These are phyloP conservation scores for Aphrophora alni DNA, from an alignment of 2,888 invertebrate species.

Conservation along the genomic window DNA sequence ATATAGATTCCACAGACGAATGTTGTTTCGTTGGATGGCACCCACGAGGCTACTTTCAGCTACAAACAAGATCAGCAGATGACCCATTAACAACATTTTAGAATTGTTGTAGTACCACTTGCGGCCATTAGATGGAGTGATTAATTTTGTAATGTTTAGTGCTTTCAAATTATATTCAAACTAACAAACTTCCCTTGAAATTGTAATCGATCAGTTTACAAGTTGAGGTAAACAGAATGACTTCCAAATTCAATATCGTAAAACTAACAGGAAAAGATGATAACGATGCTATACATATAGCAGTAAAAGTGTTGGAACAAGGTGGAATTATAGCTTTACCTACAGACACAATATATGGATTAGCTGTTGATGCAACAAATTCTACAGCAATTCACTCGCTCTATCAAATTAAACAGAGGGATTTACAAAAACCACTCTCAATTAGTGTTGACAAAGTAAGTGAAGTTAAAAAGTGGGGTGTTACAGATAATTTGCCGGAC, in stretches of 20 bases:
- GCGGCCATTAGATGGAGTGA: slow-evolving; percentile 96
- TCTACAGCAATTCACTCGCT: slow-evolving; percentile 76
- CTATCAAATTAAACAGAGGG: slow-evolving; percentile 86
- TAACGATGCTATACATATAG: slow-evolving; percentile 57
- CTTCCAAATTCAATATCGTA: neutral
- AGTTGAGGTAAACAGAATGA: neutral
- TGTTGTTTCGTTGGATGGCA: slow-evolving; percentile 93
- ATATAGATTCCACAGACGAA: slow-evolving; percentile 95
- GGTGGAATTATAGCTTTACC: slow-evolving; percentile 86
- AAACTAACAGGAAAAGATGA: neutral
- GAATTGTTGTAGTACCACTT: slow-evolving; percentile 89
- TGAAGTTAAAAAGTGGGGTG: slow-evolving; percentile 80
- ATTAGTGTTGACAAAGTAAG: slow-evolving; percentile 82
- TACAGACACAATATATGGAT: slow-evolving; percentile 97
- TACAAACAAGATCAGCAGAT: slow-evolving; percentile 98
- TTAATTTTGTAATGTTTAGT: slow-evolving; percentile 54
- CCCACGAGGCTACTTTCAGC: slow-evolving; percentile 91
- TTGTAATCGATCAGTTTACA: neutral
- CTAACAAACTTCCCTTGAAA: neutral
- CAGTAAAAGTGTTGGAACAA: slow-evolving; percentile 60
- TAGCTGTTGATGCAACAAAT: slow-evolving; percentile 87
- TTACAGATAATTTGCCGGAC: slow-evolving; percentile 71
- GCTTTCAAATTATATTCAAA: neutral
- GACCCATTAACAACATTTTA: slow-evolving; percentile 99
- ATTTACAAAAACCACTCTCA: slow-evolving; percentile 86